Conservation (phyloP, 2,888 invertebrate genomes). For the Parnassius apollo region DNA sequence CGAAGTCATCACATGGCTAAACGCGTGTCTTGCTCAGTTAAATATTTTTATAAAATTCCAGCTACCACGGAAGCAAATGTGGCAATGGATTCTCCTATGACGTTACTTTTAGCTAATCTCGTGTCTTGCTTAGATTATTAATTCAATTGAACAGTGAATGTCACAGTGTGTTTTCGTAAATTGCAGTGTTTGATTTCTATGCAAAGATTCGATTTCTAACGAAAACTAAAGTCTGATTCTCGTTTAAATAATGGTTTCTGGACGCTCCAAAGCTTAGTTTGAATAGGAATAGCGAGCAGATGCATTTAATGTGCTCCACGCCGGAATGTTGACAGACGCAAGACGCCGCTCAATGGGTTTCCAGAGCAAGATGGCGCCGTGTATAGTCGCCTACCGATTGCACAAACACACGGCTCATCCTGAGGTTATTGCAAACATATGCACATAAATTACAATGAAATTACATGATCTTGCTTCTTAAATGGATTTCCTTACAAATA, state of each 20-base stretch:
- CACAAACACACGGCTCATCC: conserved; percentile 18
- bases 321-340: conserved; percentile 23
- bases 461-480: conserved; percentile 13
- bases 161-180: too few relatives aligned
- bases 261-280: conserved; percentile 7
- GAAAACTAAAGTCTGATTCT: conserved; percentile 13
- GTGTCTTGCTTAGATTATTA: too few relatives aligned
- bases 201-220: conserved; percentile 5
- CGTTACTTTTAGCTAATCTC: too few relatives aligned
- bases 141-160: too few relatives aligned
- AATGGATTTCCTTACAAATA: conserved; percentile 15
- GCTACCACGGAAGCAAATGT: too few relatives aligned
- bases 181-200: not conserved
- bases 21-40: too few relatives aligned
- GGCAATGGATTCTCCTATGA: too few relatives aligned
- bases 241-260: conserved; percentile 10
- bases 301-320: conserved; percentile 19
- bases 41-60: too few relatives aligned
- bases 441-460: conserved; percentile 26
- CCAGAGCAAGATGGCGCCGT: conserved; percentile 14
- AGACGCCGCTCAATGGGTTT: conserved; percentile 17
- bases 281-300: conserved; percentile 20
- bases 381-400: conserved; percentile 8
- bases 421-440: conserved; percentile 13
- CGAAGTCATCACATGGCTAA: too few relatives aligned